Evolutionary conservation across 2,113 vertebrate genomes (phyloP), one percentile per base, ranked within the genome.

Genomic region (Callionymus lyra): DNA sequence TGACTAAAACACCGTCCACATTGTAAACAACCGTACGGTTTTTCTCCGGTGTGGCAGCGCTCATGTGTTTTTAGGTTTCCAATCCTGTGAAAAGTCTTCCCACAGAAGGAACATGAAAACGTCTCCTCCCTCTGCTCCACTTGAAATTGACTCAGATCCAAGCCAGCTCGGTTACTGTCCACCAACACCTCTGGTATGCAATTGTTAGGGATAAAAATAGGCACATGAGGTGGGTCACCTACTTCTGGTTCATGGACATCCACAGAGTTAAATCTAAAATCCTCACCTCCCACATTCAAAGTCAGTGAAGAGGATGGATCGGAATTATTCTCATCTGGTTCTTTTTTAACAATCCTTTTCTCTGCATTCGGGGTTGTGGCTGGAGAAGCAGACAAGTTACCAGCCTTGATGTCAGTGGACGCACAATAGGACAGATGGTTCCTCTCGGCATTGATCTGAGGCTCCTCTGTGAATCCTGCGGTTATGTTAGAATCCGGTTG

Each of bases 1-100:
- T 85, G 84, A 38, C 70, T 81, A 44, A 86, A 86, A 19, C 76
- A 51, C 36, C 79, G 75, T 6, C 83, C 85, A 6, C 85, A 86
- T 52, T 80, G 66, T 1, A 72, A 1, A 27, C 84, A 87, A 31
- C 68, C 57, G 0, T 86, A 85, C 1, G 84, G 85, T 34, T 82
- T 86, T 44, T 86, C 85, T 1, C 84, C 84, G 0, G 84, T 86
- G 17, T 86, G 85, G 44, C 81, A 80, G 0, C 82, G 79, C 47
- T 78, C 76, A 66, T 86, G 85, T 57, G 84, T 84, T 40, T 71
- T 76, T 15, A 86, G 56, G 68, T 85, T 81, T 1, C 76, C 79
- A 0, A 80, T 44, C 31, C 81, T 54, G 63, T 71, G 79, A 59
- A 87, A 87, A 0, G 70, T 70, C 51, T 83, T 82, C 6, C 83